A percentile compares a stretch with the other conserved stretches of the same genome.
phyloP scores from a whole-genome alignment of 1,140 invertebrate species.

The Anadara kagoshimensis region DNA sequence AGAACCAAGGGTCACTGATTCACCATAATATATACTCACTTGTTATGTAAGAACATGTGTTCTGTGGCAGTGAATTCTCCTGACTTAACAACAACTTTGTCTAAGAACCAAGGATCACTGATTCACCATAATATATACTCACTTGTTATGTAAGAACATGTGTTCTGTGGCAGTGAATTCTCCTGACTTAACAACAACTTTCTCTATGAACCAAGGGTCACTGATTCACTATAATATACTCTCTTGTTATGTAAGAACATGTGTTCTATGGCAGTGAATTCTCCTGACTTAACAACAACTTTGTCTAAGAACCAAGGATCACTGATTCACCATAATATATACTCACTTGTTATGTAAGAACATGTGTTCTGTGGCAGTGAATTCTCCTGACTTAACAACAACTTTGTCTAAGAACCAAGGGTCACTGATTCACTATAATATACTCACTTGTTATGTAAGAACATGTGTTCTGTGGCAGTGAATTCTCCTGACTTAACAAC shows the following conservation, averaged over 20 bases:
- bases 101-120: slow-evolving; percentile 52
- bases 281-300: slow-evolving; percentile 47
- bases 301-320: slow-evolving; percentile 54
- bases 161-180: slow-evolving; percentile 39
- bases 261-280: slow-evolving; percentile 39
- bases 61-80: slow-evolving; percentile 41
- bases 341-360: slow-evolving; percentile 52
- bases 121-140: no score
- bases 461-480: slow-evolving; percentile 41
- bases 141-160: slow-evolving; percentile 51
- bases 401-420: slow-evolving; percentile 55
- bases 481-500: slow-evolving; percentile 48
- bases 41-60: slow-evolving; percentile 46
- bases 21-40: slow-evolving; percentile 49
- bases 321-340: no score
- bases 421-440: slow-evolving; percentile 52
- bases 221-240: no score
- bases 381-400: slow-evolving; percentile 46
- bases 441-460: slow-evolving; percentile 49
- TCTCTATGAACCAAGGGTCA: slow-evolving; percentile 50
- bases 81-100: slow-evolving; percentile 51
- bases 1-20: slow-evolving; percentile 49
- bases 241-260: slow-evolving; percentile 51
- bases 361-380: slow-evolving; percentile 38
- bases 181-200: slow-evolving; percentile 50